A percentile compares a stretch with the other conserved stretches of the same genome.
phyloP scores from a whole-genome alignment of 2,113 vertebrate genomes.

The Peromyscus californicus region DNA sequence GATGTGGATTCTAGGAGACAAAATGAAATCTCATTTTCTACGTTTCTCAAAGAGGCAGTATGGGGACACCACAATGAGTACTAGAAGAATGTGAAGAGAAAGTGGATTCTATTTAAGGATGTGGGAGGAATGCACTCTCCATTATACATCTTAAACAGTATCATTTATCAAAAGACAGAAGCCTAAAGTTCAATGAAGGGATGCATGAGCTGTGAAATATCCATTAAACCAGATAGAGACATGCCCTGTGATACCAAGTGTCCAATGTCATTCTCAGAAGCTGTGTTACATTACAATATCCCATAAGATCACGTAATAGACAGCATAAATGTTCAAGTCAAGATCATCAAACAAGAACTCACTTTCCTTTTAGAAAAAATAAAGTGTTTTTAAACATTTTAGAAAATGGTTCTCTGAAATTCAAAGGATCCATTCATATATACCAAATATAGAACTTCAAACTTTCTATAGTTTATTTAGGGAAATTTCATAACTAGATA shows the following conservation, averaged over 20 bases:
- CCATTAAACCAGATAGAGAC: neutral
- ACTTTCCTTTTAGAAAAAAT: neutral
- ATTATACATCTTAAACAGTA: neutral
- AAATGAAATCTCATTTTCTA: neutral
- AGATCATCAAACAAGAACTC: neutral
- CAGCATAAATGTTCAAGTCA: neutral
- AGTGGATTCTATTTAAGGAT: neutral
- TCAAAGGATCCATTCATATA: neutral
- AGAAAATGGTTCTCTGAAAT: neutral
- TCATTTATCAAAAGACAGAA: neutral
- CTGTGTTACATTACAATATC: rapidly evolving
- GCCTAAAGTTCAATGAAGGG: neutral
- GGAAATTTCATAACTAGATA: neutral
- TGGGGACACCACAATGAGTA: neutral
- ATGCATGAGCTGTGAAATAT: neutral
- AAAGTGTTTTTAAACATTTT: constrained; percentile 14
- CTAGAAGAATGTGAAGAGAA: neutral
- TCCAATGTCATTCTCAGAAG: neutral
- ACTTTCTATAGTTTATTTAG: neutral
- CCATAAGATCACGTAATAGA: neutral
- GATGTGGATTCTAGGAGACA: neutral
- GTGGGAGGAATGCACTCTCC: neutral
- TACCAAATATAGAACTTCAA: neutral
- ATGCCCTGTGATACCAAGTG: neutral
- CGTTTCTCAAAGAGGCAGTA: neutral